These are phyloP conservation scores for Orgyia antiqua DNA, from an alignment of 2,888 invertebrate genomes.

Conservation along the genomic window DNA sequence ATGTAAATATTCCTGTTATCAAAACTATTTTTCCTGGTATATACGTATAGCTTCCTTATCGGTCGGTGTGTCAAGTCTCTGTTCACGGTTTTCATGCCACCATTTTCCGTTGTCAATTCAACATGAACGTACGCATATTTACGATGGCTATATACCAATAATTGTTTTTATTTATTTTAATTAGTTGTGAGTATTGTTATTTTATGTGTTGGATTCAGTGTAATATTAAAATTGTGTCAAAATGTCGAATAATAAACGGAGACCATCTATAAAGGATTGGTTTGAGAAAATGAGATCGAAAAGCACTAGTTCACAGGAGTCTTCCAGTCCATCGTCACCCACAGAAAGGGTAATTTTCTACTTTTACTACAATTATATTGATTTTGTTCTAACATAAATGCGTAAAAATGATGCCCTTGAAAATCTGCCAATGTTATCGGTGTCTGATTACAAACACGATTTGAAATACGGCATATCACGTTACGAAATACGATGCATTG, in stretches of 20 bases:
- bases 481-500: slow-evolving; percentile 23
- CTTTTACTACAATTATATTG: background rate
- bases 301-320: slow-evolving; percentile 39
- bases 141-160: slow-evolving; percentile 27
- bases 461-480: slow-evolving; percentile 20
- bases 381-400: slow-evolving; percentile 13
- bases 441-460: slow-evolving; percentile 50
- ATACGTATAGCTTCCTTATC: slow-evolving; percentile 38
- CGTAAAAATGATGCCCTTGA: slow-evolving; percentile 52
- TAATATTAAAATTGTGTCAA: background rate
- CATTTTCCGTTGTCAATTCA: slow-evolving; percentile 68
- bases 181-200: slow-evolving; percentile 6
- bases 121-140: slow-evolving; percentile 50
- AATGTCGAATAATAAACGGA: slow-evolving; percentile 31
- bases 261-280: slow-evolving; percentile 44
- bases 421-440: slow-evolving; percentile 57
- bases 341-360: slow-evolving; percentile 4
- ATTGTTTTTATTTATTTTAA: slow-evolving; percentile 14
- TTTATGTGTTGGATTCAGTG: background rate
- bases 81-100: slow-evolving; percentile 43
- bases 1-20: slow-evolving; percentile 53
- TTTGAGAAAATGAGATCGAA: slow-evolving; percentile 46
- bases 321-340: slow-evolving; percentile 25
- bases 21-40: slow-evolving; percentile 56
- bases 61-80: slow-evolving; percentile 32